Evolutionary conservation across 2,113 vertebrate genomes (phyloP), one percentile per base, ranked within the genome.

Genomic region (Catharus bicknelli): DNA sequence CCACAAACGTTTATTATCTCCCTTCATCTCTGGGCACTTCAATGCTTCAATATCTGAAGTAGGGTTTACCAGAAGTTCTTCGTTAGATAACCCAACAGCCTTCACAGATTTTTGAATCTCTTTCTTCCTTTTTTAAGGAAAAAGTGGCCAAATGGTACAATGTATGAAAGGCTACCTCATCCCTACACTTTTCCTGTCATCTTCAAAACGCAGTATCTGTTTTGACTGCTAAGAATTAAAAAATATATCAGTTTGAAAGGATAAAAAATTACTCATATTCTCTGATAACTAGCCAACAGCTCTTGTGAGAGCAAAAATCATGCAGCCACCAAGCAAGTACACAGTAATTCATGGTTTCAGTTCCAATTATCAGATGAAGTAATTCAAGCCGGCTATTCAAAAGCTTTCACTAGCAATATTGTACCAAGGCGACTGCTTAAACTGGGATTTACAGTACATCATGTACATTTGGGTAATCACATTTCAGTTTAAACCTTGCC

Each of bases 141-240:
- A 55, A 68, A 57, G 6, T 0, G 13, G 11, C 5, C 83, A 70
- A 84, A 74, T 26, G 0, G 0, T 45, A n/a, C 9, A 68, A 21
- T 72, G 7, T 62, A 73, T 47, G 5, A n/a, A 88, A 88, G 16
- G 5, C 30, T 70, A 13, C 29, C 79, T 63, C 22, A 50, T 18
- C 26, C 4, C 1, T 3, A n/a, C 5, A 17, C 7, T 32, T 53
- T n/a, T 77, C 9, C 5, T n/a, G 20, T 16, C 5, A 38, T 29
- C 19, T 86, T 66, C 38, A 45, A 9, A 82, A 61, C 30, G 16
- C 7, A 53, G 7, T 51, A 42, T 55, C 5, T 36, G 18, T 55
- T 90, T 78, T 19, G 21, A 4, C 5, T 16, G 5, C 21, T 75
- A 67, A 82, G 19, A 74, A 58, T 26, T 47, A 26, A 78, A 93